Percentiles rank a stretch among this genome's conserved stretches.
Conservation (phyloP, 2,888 invertebrate genomes). For the Epinotia brunnichana region DNA sequence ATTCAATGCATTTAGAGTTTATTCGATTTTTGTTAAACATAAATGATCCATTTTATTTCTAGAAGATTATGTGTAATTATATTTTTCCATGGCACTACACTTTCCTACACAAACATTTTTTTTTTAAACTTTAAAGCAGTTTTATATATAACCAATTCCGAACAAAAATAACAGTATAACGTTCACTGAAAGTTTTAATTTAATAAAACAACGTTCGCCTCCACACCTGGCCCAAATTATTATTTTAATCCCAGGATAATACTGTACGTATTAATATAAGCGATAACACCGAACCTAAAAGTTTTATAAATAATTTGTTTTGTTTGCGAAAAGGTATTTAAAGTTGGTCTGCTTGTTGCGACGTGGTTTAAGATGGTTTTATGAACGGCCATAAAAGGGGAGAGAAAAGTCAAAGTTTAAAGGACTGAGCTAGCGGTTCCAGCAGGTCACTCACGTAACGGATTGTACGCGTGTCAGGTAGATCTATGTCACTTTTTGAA, state of each 20-base stretch:
- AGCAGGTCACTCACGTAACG: too few relatives aligned
- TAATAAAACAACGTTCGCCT: slow-evolving; percentile 19
- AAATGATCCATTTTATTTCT: too few relatives aligned
- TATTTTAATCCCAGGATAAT: slow-evolving; percentile 28
- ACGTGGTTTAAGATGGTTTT: slow-evolving; percentile 1
- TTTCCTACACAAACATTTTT: too few relatives aligned
- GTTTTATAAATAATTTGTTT: slow-evolving; percentile 33
- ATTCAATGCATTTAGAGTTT: too few relatives aligned
- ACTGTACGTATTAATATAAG: slow-evolving; percentile 25
- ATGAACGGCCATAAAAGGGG: not conserved
- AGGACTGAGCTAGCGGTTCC: not conserved
- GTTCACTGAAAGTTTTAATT: slow-evolving; percentile 32
- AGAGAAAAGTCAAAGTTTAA: not conserved
- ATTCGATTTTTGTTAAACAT: too few relatives aligned
- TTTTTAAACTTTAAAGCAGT: too few relatives aligned
- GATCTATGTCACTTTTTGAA: too few relatives aligned
- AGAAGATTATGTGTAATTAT: too few relatives aligned
- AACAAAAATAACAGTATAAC: not conserved
- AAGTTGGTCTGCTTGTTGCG: not conserved
- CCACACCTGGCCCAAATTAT: slow-evolving; percentile 23
- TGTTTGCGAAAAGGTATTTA: slow-evolving; percentile 8
- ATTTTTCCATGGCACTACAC: too few relatives aligned
- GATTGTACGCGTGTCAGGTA: too few relatives aligned
- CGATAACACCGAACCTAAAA: slow-evolving; percentile 30
- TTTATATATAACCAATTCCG: not conserved